These are phyloP conservation scores for Anaspis maculata DNA, from an alignment of 2,888 invertebrate genomes.

Conservation along the genomic window DNA sequence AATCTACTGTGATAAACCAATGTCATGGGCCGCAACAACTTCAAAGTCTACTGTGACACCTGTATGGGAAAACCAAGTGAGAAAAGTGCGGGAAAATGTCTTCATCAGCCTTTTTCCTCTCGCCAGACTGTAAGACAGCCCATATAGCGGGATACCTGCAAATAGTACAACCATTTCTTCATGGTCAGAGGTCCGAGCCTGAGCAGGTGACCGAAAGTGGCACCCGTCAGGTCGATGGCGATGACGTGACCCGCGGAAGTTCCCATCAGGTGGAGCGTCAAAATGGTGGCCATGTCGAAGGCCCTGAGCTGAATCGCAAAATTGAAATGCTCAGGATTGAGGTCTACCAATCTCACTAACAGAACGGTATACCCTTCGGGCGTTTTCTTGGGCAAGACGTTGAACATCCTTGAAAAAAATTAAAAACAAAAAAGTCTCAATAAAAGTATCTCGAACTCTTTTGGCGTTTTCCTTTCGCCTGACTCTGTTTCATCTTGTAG, in stretches of 20 bases:
- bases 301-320: constrained; percentile 46
- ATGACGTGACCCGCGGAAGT: constrained; percentile 50
- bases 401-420: constrained; percentile 16
- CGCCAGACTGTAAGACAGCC: no score
- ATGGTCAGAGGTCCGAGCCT: constrained; percentile 53
- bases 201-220: constrained; percentile 55
- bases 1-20: no score
- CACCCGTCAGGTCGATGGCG: constrained; percentile 54
- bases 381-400: constrained; percentile 17
- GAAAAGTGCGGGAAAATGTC: no score
- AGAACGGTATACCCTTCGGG: constrained; percentile 28
- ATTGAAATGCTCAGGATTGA: constrained; percentile 51
- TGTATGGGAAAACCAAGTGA: no score
- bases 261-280: constrained; percentile 49
- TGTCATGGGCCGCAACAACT: no score
- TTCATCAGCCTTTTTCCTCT: no score
- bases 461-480: background rate
- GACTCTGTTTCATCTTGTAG: background rate
- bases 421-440: no score
- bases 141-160: no score
- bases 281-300: constrained; percentile 52
- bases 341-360: constrained; percentile 40
- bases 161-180: constrained; percentile 40
- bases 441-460: no score
- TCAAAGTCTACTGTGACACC: no score